phyloP scores from a whole-genome alignment of 2,888 invertebrate genomes.

The Nematopogon swammerdamellus region DNA sequence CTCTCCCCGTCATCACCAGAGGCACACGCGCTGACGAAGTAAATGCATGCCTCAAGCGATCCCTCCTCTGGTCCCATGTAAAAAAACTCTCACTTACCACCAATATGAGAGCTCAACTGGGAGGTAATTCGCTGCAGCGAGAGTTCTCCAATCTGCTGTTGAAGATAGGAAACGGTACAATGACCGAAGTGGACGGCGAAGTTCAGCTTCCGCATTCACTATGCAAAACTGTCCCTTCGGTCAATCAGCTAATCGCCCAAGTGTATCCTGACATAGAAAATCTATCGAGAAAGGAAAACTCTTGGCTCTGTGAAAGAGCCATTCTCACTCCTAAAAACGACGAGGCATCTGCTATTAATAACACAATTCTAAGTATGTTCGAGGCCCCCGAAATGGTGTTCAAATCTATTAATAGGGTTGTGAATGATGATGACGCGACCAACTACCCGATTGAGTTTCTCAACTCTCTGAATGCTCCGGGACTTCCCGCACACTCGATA shows the following conservation, averaged over 20 bases:
- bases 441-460: slow-evolving; percentile 15
- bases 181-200: slow-evolving; percentile 3
- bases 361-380: neutral
- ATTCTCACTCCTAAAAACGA: slow-evolving; percentile 10
- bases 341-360: neutral
- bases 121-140: slow-evolving; percentile 5
- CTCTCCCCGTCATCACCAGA: slow-evolving; percentile 1
- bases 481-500: slow-evolving; percentile 12
- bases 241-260: slow-evolving; percentile 6
- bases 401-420: neutral
- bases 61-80: slow-evolving; percentile 8
- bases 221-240: slow-evolving; percentile 9
- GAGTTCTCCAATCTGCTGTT: slow-evolving; percentile 10
- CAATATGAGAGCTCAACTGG: slow-evolving; percentile 11
- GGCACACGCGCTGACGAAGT: slow-evolving; percentile 8
- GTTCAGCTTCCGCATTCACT: slow-evolving; percentile 5
- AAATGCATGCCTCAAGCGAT: slow-evolving; percentile 14
- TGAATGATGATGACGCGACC: slow-evolving; percentile 11
- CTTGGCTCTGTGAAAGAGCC: slow-evolving; percentile 8
- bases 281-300: slow-evolving; percentile 4
- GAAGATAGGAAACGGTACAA: slow-evolving; percentile 11
- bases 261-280: slow-evolving; percentile 5
- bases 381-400: neutral
- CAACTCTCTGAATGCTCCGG: slow-evolving; percentile 12
- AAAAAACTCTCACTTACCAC: slow-evolving; percentile 5